These are phyloP conservation scores for Selenia dentaria DNA, from an alignment of 2,888 invertebrate genomes.

Conservation along the genomic window DNA sequence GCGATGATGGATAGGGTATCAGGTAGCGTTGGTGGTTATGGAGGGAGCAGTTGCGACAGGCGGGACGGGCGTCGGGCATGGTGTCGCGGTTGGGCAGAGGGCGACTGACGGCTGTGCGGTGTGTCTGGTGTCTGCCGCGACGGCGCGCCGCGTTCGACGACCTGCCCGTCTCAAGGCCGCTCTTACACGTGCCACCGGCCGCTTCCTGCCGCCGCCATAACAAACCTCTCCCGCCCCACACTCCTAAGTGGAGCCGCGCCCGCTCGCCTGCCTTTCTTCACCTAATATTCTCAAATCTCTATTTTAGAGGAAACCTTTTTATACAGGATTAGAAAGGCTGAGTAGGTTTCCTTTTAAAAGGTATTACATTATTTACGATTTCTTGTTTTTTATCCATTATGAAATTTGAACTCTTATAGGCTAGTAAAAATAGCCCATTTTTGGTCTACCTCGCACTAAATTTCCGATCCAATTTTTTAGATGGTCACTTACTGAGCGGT, in stretches of 20 bases:
- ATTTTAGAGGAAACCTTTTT: conserved; percentile 32
- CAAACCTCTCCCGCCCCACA: conserved; percentile 71
- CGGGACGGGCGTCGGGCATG: conserved; percentile 58
- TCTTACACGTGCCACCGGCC: conserved; percentile 77
- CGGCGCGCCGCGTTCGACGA: conserved; percentile 72
- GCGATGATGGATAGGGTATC: conserved; percentile 18
- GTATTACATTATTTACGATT: too few relatives aligned
- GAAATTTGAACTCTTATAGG: too few relatives aligned
- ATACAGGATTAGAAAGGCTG: conserved; percentile 6
- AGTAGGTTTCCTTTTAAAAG: conserved; percentile 9
- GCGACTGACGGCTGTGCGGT: conserved; percentile 52
- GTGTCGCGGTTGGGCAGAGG: conserved; percentile 54
- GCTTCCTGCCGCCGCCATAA: conserved; percentile 80
- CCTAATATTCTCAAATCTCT: conserved; percentile 37
- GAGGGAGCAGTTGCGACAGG: conserved; percentile 49
- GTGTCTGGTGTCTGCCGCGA: conserved; percentile 38
- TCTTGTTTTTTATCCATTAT: too few relatives aligned
- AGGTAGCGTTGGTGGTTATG: conserved; percentile 32
- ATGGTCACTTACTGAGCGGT: too few relatives aligned
- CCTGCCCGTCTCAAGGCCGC: conserved; percentile 80
- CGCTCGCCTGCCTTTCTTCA: conserved; percentile 26
- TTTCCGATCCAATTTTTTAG: too few relatives aligned
- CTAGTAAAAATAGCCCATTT: too few relatives aligned
- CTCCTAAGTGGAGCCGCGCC: conserved; percentile 43
- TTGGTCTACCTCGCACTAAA: too few relatives aligned